phyloP scores from a whole-genome alignment of 2,888 invertebrate genomes.

The Drosophila ezoana region DNA sequence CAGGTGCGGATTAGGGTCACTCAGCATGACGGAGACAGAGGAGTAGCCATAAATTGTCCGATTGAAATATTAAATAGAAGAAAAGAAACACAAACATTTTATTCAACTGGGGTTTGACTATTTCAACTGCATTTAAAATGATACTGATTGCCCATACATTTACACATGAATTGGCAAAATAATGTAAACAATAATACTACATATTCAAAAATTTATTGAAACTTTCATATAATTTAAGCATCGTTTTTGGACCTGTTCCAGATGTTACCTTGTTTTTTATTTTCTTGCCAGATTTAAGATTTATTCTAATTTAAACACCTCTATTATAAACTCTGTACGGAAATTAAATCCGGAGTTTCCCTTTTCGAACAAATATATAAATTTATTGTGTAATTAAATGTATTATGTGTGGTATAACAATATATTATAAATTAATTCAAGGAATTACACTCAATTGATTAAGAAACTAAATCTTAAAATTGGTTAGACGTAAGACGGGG shows the following conservation, averaged over 20 bases:
- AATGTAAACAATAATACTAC: neutral
- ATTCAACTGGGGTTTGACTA: conserved; percentile 10
- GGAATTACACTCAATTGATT: conserved; percentile 31
- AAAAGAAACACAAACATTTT: conserved; percentile 8
- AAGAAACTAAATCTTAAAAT: conserved; percentile 1
- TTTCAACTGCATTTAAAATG: conserved; percentile 29
- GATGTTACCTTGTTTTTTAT: neutral
- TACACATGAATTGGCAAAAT: conserved; percentile 22
- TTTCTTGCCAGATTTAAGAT: neutral
- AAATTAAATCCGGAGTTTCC: neutral
- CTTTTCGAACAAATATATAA: neutral
- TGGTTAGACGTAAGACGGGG: neutral
- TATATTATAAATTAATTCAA: conserved; percentile 30
- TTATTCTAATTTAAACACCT: neutral
- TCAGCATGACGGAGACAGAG: conserved; percentile 17
- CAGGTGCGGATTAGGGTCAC: conserved; percentile 79
- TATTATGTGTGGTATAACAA: neutral
- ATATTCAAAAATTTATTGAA: neutral
- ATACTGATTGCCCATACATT: conserved; percentile 13
- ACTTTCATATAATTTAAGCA: neutral
- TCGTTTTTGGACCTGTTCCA: neutral
- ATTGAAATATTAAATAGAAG: conserved; percentile 31
- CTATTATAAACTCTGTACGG: neutral
- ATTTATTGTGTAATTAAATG: neutral
- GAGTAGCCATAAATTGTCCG: conserved; percentile 41